Conservation (phyloP, 2,888 invertebrate genomes). For the Hirtodrosophila histrioides region DNA sequence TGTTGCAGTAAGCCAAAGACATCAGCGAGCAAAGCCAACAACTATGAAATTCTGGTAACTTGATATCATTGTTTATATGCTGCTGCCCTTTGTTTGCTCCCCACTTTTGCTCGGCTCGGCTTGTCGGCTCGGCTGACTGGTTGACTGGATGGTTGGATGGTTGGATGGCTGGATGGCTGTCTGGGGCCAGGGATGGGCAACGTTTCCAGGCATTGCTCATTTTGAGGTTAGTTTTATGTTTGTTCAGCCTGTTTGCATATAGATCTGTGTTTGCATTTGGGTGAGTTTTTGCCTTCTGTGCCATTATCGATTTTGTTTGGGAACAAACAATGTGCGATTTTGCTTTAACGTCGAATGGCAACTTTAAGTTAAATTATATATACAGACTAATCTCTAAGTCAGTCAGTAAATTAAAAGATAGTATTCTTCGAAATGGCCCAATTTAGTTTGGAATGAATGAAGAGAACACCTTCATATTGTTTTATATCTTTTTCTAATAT, state of each 20-base stretch:
- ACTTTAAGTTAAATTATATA: neutral
- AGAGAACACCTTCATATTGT: too few species aligned
- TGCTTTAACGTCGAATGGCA: slow-evolving; percentile 1
- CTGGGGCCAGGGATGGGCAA: slow-evolving; percentile 13
- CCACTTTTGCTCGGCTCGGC: slow-evolving; percentile 60
- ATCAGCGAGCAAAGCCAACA: slow-evolving; percentile 52
- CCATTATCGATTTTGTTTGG: slow-evolving; percentile 56
- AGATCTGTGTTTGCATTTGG: slow-evolving; percentile 49
- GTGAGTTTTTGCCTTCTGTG: slow-evolving; percentile 15
- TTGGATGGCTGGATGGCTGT: slow-evolving; percentile 11
- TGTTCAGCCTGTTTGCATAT: slow-evolving; percentile 46
- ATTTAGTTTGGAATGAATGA: too few species aligned
- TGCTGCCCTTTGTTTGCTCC: slow-evolving; percentile 74
- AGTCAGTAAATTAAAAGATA: neutral
- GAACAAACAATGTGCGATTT: slow-evolving; percentile 11
- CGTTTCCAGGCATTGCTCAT: slow-evolving; percentile 52
- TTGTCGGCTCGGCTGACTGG: slow-evolving; percentile 37
- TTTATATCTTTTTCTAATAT: too few species aligned
- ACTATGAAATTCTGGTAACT: slow-evolving; percentile 73
- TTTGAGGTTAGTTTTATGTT: slow-evolving; percentile 43
- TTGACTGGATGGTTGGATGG: slow-evolving; percentile 29
- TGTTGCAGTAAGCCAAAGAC: slow-evolving; percentile 63
- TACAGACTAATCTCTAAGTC: too few species aligned
- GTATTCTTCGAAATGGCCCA: too few species aligned
- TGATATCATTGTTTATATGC: slow-evolving; percentile 79